Base-by-base conservation (phyloP, 1,140 invertebrate genomes). In the Copidosoma floridanum region DNA sequence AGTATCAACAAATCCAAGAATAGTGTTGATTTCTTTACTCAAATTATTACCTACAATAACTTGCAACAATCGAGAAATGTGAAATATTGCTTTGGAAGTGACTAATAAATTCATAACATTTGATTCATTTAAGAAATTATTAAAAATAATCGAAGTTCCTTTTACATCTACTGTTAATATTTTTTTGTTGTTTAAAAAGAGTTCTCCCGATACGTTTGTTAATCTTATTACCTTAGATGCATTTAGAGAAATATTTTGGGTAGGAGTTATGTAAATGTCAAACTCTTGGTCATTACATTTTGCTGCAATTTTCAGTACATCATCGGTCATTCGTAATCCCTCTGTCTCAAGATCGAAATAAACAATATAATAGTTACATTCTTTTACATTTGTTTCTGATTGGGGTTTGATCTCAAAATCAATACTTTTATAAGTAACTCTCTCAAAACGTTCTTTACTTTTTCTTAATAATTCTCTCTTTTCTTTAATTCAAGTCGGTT, bases 301-400 rank as follows among this genome's bases (percentile, higher is more conserved):
- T 38, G 51, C 66, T 48, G 63, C 54, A 29, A 68, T 56, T 37
- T 68, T 63, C 23, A 65, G 26, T 35, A 68, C 63, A 57, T 63
- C 63, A 29, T 48, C 51, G 18, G 43, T 21, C 47, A 48, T 57
- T 5, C 43, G 27, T 41, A 65, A 46, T 24, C 59, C 57, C 2
- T 57, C 44, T 14, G 50, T 68, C 41, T 64, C 52, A n/a, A 68
- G 3, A 59, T 68, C 54, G 47, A 65, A 61, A 48, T 65, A 67
- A 43, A 63, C 56, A 46, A 60, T 46, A 11, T 50, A 24, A 21
- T 14, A 65, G 43, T 32, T 21, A 7, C 7, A 46, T 21, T 46
- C 26, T 35, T 35, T 37, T 16, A 20, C 35, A 29, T 23, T 29
- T 29, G 7, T 37, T 8, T 7, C 8, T 8, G n/a, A n/a, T n/a